phyloP scores from a whole-genome alignment of 1,140 invertebrate genomes.

The Caenorhabditis tropicalis region DNA sequence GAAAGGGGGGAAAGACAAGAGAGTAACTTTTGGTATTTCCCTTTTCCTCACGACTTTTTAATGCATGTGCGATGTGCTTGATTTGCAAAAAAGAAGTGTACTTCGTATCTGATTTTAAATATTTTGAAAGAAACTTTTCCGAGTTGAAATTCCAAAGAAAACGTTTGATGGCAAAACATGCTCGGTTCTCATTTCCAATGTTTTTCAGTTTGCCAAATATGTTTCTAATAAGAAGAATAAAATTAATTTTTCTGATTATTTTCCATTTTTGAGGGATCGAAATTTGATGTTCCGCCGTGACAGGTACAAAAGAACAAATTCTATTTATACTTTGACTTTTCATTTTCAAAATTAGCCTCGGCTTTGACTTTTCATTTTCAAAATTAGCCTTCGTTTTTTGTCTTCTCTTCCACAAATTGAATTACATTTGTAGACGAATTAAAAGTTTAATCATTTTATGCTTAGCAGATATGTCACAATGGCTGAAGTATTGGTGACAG shows the following conservation, averaged over 20 bases:
- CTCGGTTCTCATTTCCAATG: no score
- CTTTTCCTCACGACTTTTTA: neutral
- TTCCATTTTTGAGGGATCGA: no score
- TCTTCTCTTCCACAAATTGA: neutral
- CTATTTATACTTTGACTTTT: no score
- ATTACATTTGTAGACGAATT: neutral
- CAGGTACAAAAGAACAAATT: neutral
- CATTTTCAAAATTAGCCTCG: no score
- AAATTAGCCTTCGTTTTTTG: neutral
- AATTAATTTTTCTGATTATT: no score
- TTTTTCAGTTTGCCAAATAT: no score
- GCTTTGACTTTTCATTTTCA: neutral
- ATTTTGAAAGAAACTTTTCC: neutral
- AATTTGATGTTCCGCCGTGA: no score
- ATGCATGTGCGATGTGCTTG: neutral
- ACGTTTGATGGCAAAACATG: no score
- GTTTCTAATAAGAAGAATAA: no score
- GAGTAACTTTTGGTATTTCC: conserved; percentile 4
- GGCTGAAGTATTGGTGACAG: neutral
- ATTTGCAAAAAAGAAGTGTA: neutral
- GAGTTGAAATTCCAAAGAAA: no score
- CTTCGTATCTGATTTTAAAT: neutral
- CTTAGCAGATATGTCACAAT: neutral
- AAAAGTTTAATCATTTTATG: neutral
- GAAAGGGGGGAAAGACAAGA: neutral